A percentile compares a stretch with the other conserved stretches of the same genome.
These are phyloP conservation scores for Pachycephala philippinensis DNA, from an alignment of 2,113 vertebrate genomes.

Conservation along the genomic window DNA sequence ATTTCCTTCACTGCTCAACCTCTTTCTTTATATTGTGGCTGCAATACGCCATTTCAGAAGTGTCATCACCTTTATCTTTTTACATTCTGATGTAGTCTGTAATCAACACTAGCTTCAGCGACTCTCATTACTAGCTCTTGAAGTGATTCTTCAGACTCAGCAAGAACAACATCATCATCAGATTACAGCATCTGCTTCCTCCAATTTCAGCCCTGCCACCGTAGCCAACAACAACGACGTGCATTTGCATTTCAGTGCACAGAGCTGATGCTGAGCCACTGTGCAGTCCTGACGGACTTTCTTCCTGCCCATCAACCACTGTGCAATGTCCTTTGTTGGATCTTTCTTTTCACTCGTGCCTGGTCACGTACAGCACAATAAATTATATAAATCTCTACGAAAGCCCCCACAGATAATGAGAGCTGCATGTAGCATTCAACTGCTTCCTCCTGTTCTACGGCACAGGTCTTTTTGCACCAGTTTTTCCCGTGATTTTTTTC, in stretches of 20 bases:
- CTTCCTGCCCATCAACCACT: background rate
- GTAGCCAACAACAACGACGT: background rate
- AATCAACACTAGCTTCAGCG: conserved; percentile 64
- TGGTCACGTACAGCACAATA: background rate
- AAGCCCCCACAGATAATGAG: background rate
- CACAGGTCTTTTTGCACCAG: background rate
- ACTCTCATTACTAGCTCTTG: conserved; percentile 74
- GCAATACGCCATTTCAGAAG: conserved; percentile 2
- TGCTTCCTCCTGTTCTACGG: background rate
- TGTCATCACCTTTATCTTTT: conserved; percentile 58
- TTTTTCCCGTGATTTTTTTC: background rate
- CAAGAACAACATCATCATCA: conserved; percentile 65
- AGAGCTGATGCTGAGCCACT: background rate
- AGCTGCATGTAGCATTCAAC: background rate
- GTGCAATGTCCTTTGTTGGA: background rate
- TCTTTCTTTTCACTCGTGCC: background rate
- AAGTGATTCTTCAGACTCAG: conserved; percentile 76
- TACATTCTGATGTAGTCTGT: conserved; percentile 60
- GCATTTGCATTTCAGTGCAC: conserved; percentile 21
- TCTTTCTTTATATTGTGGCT: background rate
- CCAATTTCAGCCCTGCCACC: conserved; percentile 50
- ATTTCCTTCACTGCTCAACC: background rate
- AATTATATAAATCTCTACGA: background rate
- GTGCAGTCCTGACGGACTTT: background rate
- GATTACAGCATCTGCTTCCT: conserved; percentile 64